Percentiles rank a stretch among this genome's conserved stretches.
Conservation (phyloP, 2,888 invertebrate genomes). For the Poecilobothrus nobilitatus region DNA sequence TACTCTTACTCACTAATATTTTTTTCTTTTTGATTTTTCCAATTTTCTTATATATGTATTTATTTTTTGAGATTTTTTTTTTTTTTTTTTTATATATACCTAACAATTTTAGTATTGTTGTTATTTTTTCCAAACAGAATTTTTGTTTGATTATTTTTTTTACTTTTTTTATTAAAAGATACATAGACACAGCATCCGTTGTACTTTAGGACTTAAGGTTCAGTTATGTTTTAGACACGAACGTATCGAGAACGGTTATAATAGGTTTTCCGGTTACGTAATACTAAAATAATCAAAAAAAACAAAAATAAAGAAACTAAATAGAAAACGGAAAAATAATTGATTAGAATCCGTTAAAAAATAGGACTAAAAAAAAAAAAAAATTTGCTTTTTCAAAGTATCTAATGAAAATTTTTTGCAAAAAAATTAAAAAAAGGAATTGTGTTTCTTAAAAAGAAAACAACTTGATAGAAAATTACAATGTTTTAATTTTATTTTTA, state of each 20-base stretch:
- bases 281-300: neutral
- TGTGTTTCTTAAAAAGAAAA: no score
- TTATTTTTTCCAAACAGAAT: neutral
- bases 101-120: neutral
- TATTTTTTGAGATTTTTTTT: no score
- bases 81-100: neutral
- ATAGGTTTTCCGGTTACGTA: neutral
- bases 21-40: no score
- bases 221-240: neutral
- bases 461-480: no score
- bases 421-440: no score
- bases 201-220: neutral
- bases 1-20: no score
- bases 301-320: neutral
- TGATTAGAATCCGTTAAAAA: neutral
- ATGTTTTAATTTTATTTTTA: no score
- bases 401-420: no score
- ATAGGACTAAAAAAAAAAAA: neutral
- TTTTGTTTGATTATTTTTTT: neutral
- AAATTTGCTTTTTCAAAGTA: no score
- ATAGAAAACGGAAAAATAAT: neutral
- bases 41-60: no score
- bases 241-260: neutral
- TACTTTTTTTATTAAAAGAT: neutral
- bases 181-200: constrained; percentile 3